phyloP scores from a whole-genome alignment of 2,888 invertebrate species.

The Ornithoptera alexandrae region DNA sequence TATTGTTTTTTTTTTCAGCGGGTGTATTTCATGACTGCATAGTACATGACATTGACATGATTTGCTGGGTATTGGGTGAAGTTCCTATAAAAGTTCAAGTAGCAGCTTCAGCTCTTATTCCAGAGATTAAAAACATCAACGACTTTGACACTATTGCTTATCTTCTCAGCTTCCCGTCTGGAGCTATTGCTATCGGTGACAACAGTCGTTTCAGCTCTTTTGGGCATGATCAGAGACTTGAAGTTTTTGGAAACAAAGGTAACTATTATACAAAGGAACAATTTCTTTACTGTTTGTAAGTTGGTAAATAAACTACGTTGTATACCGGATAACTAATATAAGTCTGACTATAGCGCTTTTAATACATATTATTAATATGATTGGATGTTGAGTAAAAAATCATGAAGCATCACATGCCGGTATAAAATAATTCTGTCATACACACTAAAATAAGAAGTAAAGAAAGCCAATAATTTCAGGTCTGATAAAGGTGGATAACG shows the following conservation, averaged over 20 bases:
- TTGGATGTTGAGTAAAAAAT: background rate
- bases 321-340: background rate
- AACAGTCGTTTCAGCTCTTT: conserved; percentile 81
- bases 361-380: background rate
- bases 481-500: conserved; percentile 76
- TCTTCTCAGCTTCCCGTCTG: conserved; percentile 81
- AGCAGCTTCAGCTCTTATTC: conserved; percentile 76
- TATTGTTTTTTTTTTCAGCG: conserved; percentile 55
- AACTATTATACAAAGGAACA: conserved; percentile 38
- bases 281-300: background rate
- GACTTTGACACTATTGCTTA: conserved; percentile 83
- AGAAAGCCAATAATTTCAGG: conserved; percentile 40
- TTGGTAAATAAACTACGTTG: background rate
- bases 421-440: no score
- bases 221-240: conserved; percentile 85
- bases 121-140: conserved; percentile 79
- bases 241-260: conserved; percentile 82
- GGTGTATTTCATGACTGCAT: conserved; percentile 86
- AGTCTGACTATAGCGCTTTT: background rate
- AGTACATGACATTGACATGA: conserved; percentile 84
- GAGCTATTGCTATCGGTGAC: conserved; percentile 82
- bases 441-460: background rate
- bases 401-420: background rate
- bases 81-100: conserved; percentile 79
- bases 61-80: conserved; percentile 83